Conservation (phyloP, 2,797 vertebrate species). For the Lepus oiostolus region DNA sequence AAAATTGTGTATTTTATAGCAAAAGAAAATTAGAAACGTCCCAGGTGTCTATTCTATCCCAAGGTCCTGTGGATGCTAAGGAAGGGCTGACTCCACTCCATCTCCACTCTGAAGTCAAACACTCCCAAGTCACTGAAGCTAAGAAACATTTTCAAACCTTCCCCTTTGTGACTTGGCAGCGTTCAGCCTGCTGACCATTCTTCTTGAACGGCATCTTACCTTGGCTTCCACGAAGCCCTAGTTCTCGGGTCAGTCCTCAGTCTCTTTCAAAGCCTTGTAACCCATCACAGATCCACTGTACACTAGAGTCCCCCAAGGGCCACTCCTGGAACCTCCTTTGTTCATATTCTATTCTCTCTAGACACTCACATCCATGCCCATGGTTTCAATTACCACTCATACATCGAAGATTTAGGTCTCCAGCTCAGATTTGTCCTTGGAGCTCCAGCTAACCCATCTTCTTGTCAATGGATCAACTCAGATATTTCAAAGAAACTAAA, state of each 20-base stretch:
- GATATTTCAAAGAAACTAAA: constrained; percentile 4
- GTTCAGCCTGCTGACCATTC: not conserved
- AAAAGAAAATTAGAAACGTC: constrained; percentile 17
- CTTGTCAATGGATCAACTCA: not conserved
- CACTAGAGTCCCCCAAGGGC: not conserved
- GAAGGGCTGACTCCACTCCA: not conserved
- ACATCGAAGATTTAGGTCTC: not conserved
- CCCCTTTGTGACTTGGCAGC: not conserved
- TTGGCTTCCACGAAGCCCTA: not conserved
- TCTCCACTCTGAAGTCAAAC: not conserved
- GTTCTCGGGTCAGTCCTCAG: not conserved
- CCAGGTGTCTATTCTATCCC: not conserved
- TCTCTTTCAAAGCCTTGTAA: not conserved
- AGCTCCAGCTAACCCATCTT: not conserved
- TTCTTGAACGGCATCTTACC: not conserved
- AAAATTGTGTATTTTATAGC: constrained; percentile 8
- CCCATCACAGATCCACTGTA: not conserved
- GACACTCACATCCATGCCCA: not conserved
- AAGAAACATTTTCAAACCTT: not conserved
- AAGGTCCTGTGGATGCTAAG: not conserved
- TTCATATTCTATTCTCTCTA: not conserved
- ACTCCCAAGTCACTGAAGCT: not conserved
- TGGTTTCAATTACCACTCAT: not conserved
- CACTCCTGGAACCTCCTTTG: not conserved
- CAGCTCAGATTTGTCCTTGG: not conserved